Conservation (phyloP, 2,888 invertebrate species). For the Coenonympha glycerion region DNA sequence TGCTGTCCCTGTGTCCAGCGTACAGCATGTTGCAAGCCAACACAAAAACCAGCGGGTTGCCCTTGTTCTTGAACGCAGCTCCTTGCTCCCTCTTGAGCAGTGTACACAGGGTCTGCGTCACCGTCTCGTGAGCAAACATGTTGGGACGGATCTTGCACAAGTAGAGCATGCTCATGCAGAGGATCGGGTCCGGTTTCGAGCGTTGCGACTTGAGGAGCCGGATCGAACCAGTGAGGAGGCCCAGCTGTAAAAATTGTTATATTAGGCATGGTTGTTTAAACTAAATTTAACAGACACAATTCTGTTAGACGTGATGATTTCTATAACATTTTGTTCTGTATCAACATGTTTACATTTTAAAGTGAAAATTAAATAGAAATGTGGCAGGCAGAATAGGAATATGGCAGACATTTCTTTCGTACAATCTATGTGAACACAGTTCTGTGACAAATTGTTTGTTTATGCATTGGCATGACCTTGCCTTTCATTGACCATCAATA, state of each 20-base stretch:
- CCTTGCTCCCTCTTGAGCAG: slow-evolving; percentile 86
- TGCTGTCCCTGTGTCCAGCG: slow-evolving; percentile 86
- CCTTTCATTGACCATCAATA: no score
- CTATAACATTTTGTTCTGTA: no score
- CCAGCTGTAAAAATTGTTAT: slow-evolving; percentile 74
- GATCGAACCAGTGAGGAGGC: slow-evolving; percentile 91
- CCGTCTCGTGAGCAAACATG: slow-evolving; percentile 84
- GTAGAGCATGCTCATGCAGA: slow-evolving; percentile 86
- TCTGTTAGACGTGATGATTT: no score
- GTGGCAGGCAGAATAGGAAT: no score
- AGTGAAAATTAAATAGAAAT: no score
- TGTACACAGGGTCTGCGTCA: slow-evolving; percentile 86
- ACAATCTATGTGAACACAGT: no score
- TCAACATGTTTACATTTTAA: no score
- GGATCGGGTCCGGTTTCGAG: slow-evolving; percentile 87
- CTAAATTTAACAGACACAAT: no score
- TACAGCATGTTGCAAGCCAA: slow-evolving; percentile 89
- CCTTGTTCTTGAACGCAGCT: slow-evolving; percentile 83
- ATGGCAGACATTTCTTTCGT: no score
- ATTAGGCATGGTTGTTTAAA: no score
- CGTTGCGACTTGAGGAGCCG: slow-evolving; percentile 85
- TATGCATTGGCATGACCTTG: no score
- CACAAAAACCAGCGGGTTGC: slow-evolving; percentile 86
- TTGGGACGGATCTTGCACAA: slow-evolving; percentile 86
- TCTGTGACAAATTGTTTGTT: no score